A percentile compares a stretch with the other conserved stretches of the same genome.
These are phyloP conservation scores for Hydraecia micacea DNA, from an alignment of 2,888 invertebrate genomes.

Conservation along the genomic window DNA sequence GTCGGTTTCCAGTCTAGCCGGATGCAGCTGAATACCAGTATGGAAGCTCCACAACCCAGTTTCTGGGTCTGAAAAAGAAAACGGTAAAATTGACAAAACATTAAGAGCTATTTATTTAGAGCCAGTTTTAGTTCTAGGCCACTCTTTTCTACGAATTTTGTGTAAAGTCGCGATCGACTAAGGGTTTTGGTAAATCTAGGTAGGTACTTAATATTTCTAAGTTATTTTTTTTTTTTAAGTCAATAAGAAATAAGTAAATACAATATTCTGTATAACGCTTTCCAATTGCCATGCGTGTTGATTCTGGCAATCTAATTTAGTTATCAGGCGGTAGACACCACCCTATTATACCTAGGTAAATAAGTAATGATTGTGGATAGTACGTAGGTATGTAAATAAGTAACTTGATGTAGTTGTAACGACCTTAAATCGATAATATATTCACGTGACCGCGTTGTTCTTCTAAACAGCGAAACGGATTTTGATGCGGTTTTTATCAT, in stretches of 20 bases:
- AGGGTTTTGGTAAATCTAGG: neutral
- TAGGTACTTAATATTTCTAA: neutral
- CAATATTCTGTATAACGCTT: neutral
- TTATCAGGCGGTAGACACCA: neutral
- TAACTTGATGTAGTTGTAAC: neutral
- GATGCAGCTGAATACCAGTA: neutral
- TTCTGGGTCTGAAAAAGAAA: neutral
- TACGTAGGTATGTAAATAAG: neutral
- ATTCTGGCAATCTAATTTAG: neutral
- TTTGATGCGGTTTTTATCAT: neutral
- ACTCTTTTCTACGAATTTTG: neutral
- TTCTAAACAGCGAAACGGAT: neutral
- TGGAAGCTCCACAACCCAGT: neutral
- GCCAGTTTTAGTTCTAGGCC: conserved; percentile 3
- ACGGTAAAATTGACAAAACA: neutral
- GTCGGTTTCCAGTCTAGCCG: neutral
- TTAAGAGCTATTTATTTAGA: neutral
- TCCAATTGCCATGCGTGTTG: neutral
- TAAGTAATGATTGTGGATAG: neutral
- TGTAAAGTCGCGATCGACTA: neutral
- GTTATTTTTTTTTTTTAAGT: neutral
- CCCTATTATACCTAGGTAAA: neutral
- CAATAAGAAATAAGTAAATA: neutral
- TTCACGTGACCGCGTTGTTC: neutral
- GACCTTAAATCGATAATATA: neutral